Evolutionary conservation across 2,888 invertebrate species (phyloP).

Genomic region (Leucoma salicis): DNA sequence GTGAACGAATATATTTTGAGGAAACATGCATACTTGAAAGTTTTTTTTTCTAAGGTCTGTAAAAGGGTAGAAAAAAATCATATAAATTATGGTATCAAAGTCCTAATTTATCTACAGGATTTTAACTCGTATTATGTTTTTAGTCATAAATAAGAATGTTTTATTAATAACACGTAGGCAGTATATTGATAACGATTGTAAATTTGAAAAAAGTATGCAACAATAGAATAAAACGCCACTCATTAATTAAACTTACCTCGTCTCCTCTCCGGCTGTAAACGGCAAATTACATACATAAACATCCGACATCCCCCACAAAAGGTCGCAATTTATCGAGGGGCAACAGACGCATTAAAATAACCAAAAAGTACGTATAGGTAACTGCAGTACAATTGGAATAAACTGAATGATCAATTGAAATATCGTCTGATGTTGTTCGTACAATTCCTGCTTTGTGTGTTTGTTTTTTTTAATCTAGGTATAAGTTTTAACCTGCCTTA

Average conservation of each 20-base stretch:
- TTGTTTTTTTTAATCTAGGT: too few species aligned
- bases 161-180: too few species aligned
- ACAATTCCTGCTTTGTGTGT: neutral
- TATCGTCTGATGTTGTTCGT: constrained; percentile 1
- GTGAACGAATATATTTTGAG: too few species aligned
- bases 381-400: constrained; percentile 31
- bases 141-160: too few species aligned
- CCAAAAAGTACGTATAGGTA: constrained; percentile 39
- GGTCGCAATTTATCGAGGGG: constrained; percentile 63
- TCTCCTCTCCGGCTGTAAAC: constrained; percentile 20
- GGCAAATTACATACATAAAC: constrained; percentile 64
- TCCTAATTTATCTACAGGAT: too few species aligned
- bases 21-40: too few species aligned
- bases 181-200: constrained; percentile 4
- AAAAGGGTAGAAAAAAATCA: too few species aligned
- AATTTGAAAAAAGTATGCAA: constrained; percentile 9
- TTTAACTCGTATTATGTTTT: too few species aligned
- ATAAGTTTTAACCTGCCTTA: too few species aligned
- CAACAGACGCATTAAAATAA: constrained; percentile 56
- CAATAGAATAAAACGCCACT: constrained; percentile 8
- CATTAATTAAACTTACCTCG: constrained; percentile 24
- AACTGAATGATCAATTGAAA: constrained; percentile 40
- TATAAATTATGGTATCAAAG: too few species aligned
- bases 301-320: constrained; percentile 57
- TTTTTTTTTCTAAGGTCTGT: too few species aligned